Percentiles rank a stretch among this genome's conserved stretches.
Evolutionary conservation across 2,797 vertebrate species (phyloP).

Genomic region (Agapornis canus): DNA sequence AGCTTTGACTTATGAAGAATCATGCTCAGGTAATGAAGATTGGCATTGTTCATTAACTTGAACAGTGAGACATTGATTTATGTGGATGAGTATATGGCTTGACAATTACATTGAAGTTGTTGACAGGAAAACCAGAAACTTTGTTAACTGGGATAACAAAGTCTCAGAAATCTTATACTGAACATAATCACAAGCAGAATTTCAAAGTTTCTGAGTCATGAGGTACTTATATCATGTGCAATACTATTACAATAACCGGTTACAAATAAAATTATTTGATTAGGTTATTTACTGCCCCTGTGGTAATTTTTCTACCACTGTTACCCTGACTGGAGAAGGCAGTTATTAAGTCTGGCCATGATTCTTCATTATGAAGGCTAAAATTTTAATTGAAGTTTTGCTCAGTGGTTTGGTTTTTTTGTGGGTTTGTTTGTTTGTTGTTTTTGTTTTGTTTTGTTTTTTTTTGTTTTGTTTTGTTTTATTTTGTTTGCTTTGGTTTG

Average conservation of each 20-base stretch:
- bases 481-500: background rate
- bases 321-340: background rate
- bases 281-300: background rate
- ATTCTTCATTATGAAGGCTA: background rate
- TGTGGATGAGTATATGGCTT: background rate
- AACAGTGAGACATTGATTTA: background rate
- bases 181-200: background rate
- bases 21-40: background rate
- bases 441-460: too few species aligned
- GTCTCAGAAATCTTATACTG: background rate
- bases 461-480: too few species aligned
- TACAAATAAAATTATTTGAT: background rate
- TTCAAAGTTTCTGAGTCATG: background rate
- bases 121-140: background rate
- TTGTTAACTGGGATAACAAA: background rate
- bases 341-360: fast-evolving
- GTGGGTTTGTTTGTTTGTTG: background rate
- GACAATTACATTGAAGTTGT: background rate
- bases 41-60: background rate
- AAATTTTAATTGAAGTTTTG: background rate
- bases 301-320: background rate
- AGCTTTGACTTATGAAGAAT: background rate
- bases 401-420: background rate
- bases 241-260: background rate
- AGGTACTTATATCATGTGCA: background rate